Evolutionary conservation across 2,113 vertebrate genomes (phyloP), one percentile per base, ranked within the genome.

Genomic region (Microtus ochrogaster): DNA sequence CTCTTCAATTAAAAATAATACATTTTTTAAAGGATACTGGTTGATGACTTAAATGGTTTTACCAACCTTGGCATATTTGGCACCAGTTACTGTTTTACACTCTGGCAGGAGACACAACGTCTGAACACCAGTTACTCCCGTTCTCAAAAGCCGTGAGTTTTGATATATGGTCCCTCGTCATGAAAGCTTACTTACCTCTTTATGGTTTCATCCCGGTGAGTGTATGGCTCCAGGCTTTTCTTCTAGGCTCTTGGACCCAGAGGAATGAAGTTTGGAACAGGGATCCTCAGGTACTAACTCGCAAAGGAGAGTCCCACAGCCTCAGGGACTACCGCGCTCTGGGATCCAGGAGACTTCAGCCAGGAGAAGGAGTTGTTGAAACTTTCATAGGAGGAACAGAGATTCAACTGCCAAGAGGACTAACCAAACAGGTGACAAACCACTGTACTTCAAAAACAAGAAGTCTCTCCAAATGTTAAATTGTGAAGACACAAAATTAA

Each of bases 361-460:
- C 28, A 39, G 58, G 94, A 66, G 55, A 0, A 44, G 70, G 49
- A 89, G 84, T 86, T 26, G 1, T 55, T 85, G 28, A 89, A 95
- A 83, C 88, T 94, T 86, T 87, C 85, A 76, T 90, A 94, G 77
- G 14, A 84, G 58, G 33, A 85, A 9, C 8, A 4, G 22, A 96
- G 30, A 81, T 83, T 78, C 44, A 83, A 83, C 81, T 66, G 89
- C 96, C 82, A 96, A 95, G 66, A 89, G 98, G 95, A 78, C 89
- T 0, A 95, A 97, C 93, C 90, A 91, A 86, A 96, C 96, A 97
- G 94, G 90, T 97, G 96, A 93, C 66, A 97, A 92, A 97, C n/a
- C 41, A 86, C 91, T 76, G 4, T 22, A 94, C 94, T 98, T 98
- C 96, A 96, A 98, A 98, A 96, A 77, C 98, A 98, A 95, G 97